Evolutionary conservation across 2,797 vertebrate species (phyloP).

Genomic region (Miichthys miiuy): DNA sequence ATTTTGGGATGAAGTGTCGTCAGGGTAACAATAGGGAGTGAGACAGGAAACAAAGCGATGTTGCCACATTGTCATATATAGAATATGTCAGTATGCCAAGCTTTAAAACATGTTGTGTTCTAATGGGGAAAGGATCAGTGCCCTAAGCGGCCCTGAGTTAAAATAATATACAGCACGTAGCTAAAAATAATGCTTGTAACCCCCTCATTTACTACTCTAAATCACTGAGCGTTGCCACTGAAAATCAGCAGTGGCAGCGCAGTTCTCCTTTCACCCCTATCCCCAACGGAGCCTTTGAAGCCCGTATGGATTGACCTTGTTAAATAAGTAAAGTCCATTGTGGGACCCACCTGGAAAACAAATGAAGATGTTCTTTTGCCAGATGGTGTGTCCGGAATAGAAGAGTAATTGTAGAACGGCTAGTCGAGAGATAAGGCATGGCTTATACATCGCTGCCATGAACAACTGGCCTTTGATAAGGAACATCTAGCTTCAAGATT

Average conservation of each 20-base stretch:
- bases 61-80: constrained; percentile 41
- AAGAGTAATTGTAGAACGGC: constrained; percentile 37
- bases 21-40: constrained; percentile 49
- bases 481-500: constrained; percentile 41
- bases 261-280: constrained; percentile 9
- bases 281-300: constrained; percentile 72
- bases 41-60: constrained; percentile 54
- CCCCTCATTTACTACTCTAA: constrained; percentile 31
- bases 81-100: constrained; percentile 36
- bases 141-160: constrained; percentile 37
- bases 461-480: constrained; percentile 53
- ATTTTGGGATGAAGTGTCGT: constrained; percentile 57
- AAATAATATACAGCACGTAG: constrained; percentile 47
- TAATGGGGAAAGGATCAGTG: constrained; percentile 33
- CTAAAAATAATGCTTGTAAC: constrained; percentile 62
- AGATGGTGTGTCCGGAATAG: constrained; percentile 60
- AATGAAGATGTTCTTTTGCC: constrained; percentile 70
- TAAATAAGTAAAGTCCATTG: constrained; percentile 79
- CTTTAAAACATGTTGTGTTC: constrained; percentile 27
- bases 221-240: constrained; percentile 45
- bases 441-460: constrained; percentile 27
- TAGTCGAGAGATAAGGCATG: constrained; percentile 50
- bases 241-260: constrained; percentile 54
- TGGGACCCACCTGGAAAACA: constrained; percentile 73
- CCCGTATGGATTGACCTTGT: constrained; percentile 76